Conservation (phyloP, 2,113 vertebrate genomes). For the Proteles cristata region DNA sequence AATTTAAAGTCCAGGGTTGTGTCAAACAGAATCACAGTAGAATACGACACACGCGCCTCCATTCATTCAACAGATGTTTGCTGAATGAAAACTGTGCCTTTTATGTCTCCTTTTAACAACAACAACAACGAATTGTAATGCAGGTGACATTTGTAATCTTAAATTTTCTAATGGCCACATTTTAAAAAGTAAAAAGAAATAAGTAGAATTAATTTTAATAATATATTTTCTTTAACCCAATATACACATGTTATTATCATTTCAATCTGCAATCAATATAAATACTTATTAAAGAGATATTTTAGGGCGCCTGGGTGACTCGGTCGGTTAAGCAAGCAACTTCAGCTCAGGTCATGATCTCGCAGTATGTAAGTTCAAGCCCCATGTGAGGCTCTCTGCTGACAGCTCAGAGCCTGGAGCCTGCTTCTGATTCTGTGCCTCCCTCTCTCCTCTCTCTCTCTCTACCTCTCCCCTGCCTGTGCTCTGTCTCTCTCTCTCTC, state of each 20-base stretch:
- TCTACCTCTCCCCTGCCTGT: too few species aligned
- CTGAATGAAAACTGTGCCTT: not conserved
- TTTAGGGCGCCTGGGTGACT: not conserved
- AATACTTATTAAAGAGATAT: not conserved
- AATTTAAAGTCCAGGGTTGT: constrained; percentile 13
- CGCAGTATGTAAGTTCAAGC: rapidly evolving
- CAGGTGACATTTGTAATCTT: not conserved
- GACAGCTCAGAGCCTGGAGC: too few species aligned
- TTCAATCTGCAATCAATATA: not conserved
- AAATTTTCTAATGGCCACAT: not conserved
- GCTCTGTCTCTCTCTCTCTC: too few species aligned
- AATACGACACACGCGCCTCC: not conserved
- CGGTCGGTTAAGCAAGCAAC: too few species aligned
- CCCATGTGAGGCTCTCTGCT: too few species aligned
- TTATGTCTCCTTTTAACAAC: not conserved
- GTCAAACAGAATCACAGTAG: constrained; percentile 12
- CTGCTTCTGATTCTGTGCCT: too few species aligned
- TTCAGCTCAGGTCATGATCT: too few species aligned
- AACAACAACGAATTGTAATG: not conserved
- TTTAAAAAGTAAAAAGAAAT: constrained; percentile 2
- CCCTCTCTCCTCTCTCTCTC: too few species aligned
- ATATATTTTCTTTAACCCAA: not conserved
- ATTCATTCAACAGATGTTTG: constrained; percentile 23
- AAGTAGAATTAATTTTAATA: constrained; percentile 13
- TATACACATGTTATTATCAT: not conserved